Conservation (phyloP, 2,113 vertebrate species). For the Pseudonaja textilis region DNA sequence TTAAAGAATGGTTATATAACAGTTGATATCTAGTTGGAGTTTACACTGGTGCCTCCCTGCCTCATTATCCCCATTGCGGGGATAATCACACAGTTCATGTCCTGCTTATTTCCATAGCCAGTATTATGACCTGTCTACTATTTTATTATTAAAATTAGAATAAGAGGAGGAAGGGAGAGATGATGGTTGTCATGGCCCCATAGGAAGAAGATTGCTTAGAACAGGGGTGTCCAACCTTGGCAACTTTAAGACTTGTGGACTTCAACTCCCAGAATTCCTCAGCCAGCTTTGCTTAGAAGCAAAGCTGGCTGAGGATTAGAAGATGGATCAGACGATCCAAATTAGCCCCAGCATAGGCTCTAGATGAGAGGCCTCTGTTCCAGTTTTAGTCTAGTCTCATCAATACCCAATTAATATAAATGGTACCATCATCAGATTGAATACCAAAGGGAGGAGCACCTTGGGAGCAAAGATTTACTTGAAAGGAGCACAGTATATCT, state of each 20-base stretch:
- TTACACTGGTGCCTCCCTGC: too few relatives aligned
- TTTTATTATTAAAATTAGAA: neutral
- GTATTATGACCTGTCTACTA: too few relatives aligned
- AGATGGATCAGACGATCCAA: neutral
- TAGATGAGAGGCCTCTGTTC: neutral
- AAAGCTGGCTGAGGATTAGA: too few relatives aligned
- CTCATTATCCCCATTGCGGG: neutral
- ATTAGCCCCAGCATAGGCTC: neutral
- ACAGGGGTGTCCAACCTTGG: too few relatives aligned
- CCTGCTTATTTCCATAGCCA: neutral
- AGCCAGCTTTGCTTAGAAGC: too few relatives aligned
- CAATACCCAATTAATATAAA: neutral
- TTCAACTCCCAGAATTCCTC: too few relatives aligned
- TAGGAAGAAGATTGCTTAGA: neutral
- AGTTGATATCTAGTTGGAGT: neutral
- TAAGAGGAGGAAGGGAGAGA: neutral
- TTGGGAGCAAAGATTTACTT: neutral
- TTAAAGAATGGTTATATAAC: neutral
- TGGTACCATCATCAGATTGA: neutral
- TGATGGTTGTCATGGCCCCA: neutral
- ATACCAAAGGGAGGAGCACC: neutral
- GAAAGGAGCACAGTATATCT: neutral
- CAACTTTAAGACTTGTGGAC: too few relatives aligned
- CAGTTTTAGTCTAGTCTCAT: neutral
- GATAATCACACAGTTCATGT: neutral